Evolutionary conservation across 2,797 vertebrate species (phyloP).

Genomic region (Poecilia gillii): DNA sequence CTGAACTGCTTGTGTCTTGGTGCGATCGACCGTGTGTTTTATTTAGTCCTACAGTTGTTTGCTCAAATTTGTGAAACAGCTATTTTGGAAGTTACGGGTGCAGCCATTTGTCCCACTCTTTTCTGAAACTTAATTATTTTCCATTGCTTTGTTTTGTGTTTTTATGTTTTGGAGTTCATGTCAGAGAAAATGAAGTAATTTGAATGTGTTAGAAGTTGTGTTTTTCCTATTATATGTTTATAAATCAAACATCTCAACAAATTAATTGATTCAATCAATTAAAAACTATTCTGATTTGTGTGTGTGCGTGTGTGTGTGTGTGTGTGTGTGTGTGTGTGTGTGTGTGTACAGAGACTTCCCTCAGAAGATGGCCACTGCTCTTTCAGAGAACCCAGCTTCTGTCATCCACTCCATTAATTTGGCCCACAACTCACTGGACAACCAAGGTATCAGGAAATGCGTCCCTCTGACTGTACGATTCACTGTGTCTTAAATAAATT

Average conservation of each 20-base stretch:
- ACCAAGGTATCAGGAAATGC: slow-evolving; percentile 83
- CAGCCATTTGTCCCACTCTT: background rate
- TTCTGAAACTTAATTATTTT: background rate
- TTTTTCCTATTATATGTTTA: background rate
- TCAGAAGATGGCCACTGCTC: slow-evolving; percentile 89
- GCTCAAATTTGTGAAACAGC: background rate
- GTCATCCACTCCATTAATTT: slow-evolving; percentile 90
- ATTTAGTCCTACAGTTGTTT: background rate
- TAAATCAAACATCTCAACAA: background rate
- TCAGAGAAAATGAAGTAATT: background rate
- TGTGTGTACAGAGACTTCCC: slow-evolving; percentile 86
- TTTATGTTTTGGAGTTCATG: background rate
- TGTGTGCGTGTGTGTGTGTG: no score
- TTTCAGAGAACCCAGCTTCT: slow-evolving; percentile 89
- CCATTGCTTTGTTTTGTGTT: no score
- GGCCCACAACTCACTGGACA: slow-evolving; percentile 92
- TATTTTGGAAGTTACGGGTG: background rate
- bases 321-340: background rate
- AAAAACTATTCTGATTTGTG: background rate
- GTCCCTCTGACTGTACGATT: background rate
- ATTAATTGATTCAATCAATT: background rate
- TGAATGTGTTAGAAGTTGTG: background rate
- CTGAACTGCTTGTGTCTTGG: background rate
- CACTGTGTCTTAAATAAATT: background rate
- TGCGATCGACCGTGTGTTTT: background rate